Evolutionary conservation across 2,888 invertebrate genomes (phyloP), one percentile per base, ranked within the genome.

Genomic region (Pseudococcus longispinus): DNA sequence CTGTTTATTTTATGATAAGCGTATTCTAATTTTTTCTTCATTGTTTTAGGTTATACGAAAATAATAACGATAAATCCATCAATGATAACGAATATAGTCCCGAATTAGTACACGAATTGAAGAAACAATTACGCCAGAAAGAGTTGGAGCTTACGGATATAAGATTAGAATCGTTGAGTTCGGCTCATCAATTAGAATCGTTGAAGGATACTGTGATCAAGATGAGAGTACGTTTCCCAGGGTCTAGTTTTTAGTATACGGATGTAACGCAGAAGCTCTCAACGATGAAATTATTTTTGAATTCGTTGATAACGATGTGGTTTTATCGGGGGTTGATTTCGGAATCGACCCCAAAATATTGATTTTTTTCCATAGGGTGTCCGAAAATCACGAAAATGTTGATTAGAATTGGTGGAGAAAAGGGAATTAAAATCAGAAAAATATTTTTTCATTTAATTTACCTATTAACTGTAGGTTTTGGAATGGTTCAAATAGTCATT

Each of bases 111-210:
- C 96, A 95, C 89, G 97, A 97, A 89, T 92, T 99, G 89, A 96
- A 97, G 91, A 96, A 97, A 90, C 97, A 98, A 90, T 92, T 99
- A 84, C 93, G 98, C 55, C 98, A 99, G 90, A 98, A 98, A 91
- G 99, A 99, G 91, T 94, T 97, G 90, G 97, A 97, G 88, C 92
- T 99, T 89, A 98, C 98, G 2, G 99, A 99, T 91, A 98, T 98
- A 88, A 93, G 98, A 88, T 92, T 99, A 88, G 99, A 99, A 91
- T 98, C 99, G 9, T 92, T 99, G 46, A 97, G 97, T 89, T 98
- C 98, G 0, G 98, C 98, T 4, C 98, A 98, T 91, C 98, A 99
- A 91, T 92, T 99, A 87, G 98, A 99, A 91, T 97, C 96, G 89
- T 93, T 99, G 26, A 96, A 97, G 91, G 99, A 99, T 90, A 97